phyloP scores from a whole-genome alignment of 2,113 vertebrate species.

The Heterotis niloticus region DNA sequence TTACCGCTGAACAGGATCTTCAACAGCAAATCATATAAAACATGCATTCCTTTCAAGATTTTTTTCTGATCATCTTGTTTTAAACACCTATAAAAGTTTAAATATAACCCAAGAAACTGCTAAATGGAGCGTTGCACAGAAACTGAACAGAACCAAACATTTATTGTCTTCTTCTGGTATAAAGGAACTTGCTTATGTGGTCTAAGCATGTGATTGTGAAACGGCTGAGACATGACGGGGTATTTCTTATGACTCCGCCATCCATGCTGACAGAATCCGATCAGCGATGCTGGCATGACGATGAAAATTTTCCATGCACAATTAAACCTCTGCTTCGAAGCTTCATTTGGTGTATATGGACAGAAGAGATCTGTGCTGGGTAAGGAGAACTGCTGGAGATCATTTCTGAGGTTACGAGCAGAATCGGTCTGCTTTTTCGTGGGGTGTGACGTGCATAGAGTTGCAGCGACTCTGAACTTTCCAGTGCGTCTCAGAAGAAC shows the following conservation, averaged over 20 bases:
- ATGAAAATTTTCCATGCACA: constrained; percentile 27
- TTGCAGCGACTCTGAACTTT: constrained; percentile 11
- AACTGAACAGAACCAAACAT: not conserved
- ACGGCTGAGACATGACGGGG: constrained; percentile 25
- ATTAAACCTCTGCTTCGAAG: constrained; percentile 23
- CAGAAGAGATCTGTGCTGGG: constrained; percentile 14
- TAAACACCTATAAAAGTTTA: not conserved
- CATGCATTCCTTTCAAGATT: not conserved
- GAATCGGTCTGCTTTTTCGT: not conserved
- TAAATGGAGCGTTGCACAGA: not conserved
- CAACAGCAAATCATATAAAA: no score
- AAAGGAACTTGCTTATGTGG: not conserved
- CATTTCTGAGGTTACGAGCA: not conserved
- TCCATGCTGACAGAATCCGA: constrained; percentile 4
- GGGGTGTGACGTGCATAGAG: no score
- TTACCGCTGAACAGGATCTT: not conserved
- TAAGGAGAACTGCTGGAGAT: not conserved
- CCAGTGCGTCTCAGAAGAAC: constrained; percentile 14
- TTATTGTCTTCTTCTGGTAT: not conserved
- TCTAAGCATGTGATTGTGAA: not conserved
- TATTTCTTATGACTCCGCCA: not conserved
- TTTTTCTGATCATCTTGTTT: not conserved
- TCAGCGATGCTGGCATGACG: constrained; percentile 9
- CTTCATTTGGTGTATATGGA: constrained; percentile 16
- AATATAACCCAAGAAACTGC: not conserved